These are phyloP conservation scores for Channallabes apus DNA, from an alignment of 2,797 vertebrate genomes.

Conservation along the genomic window DNA sequence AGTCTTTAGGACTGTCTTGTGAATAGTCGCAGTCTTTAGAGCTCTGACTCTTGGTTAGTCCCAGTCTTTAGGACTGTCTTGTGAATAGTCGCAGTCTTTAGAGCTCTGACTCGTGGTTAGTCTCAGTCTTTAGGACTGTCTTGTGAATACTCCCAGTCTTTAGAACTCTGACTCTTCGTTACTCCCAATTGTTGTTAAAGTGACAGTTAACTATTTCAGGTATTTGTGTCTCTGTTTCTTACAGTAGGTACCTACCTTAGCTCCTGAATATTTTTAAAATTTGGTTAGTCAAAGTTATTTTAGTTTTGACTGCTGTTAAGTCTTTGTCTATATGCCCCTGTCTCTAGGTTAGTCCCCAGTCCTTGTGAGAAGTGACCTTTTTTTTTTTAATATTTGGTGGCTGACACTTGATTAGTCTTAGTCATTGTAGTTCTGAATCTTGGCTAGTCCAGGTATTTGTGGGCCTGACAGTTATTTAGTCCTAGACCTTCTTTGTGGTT, in stretches of 20 bases:
- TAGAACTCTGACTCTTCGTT: neutral
- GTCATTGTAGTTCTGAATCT: neutral
- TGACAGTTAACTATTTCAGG: too few species aligned
- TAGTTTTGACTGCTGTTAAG: too few species aligned
- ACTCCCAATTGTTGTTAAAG: neutral
- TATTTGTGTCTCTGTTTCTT: too few species aligned
- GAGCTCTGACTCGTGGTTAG: neutral
- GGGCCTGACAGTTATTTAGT: too few species aligned
- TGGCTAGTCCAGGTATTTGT: neutral
- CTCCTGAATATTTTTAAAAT: too few species aligned
- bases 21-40: neutral
- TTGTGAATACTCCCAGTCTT: neutral
- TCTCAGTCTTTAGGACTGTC: neutral
- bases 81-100: neutral
- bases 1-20: neutral
- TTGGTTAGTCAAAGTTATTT: neutral
- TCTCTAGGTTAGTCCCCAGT: neutral
- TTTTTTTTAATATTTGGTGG: too few species aligned
- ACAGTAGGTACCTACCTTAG: too few species aligned
- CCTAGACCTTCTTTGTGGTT: too few species aligned
- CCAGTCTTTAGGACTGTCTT: neutral
- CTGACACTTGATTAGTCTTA: too few species aligned
- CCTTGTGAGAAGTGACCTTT: too few species aligned
- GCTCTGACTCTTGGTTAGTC: neutral
- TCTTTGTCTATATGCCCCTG: neutral